These are phyloP conservation scores for Anarhynchus alexandrinus DNA, from an alignment of 2,113 vertebrate species.

Conservation along the genomic window DNA sequence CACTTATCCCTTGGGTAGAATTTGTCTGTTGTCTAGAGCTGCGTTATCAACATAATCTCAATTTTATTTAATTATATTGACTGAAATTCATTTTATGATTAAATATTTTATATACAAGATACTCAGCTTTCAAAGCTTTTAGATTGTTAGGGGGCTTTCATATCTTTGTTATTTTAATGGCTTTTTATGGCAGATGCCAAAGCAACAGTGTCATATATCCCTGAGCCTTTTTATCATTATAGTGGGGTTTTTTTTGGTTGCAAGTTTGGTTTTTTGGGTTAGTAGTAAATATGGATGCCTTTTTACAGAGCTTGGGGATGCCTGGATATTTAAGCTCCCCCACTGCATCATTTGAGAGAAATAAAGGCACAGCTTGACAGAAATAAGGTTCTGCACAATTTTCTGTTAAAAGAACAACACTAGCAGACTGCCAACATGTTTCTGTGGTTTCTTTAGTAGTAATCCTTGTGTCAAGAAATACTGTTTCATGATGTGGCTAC, in stretches of 20 bases:
- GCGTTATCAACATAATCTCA: neutral
- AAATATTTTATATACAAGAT: neutral
- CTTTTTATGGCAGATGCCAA: neutral
- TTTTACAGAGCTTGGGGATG: neutral
- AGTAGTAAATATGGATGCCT: neutral
- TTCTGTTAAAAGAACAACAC: neutral
- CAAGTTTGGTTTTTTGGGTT: neutral
- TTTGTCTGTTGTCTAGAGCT: neutral
- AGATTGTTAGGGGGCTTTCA: neutral
- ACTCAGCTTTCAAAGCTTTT: neutral
- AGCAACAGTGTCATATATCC: neutral
- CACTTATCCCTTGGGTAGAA: neutral
- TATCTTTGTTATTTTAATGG: neutral
- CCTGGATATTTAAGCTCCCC: neutral
- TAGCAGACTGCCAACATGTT: neutral
- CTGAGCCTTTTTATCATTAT: neutral
- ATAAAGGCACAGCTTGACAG: neutral
- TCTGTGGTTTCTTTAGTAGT: neutral
- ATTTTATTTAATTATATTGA: neutral
- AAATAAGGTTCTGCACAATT: neutral
- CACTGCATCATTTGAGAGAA: neutral
- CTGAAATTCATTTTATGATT: neutral
- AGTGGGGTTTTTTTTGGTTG: neutral
- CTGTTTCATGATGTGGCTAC: neutral
- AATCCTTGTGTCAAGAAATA: neutral